Base-by-base conservation (phyloP, 2,888 invertebrate genomes). In the Fragum sueziense region DNA sequence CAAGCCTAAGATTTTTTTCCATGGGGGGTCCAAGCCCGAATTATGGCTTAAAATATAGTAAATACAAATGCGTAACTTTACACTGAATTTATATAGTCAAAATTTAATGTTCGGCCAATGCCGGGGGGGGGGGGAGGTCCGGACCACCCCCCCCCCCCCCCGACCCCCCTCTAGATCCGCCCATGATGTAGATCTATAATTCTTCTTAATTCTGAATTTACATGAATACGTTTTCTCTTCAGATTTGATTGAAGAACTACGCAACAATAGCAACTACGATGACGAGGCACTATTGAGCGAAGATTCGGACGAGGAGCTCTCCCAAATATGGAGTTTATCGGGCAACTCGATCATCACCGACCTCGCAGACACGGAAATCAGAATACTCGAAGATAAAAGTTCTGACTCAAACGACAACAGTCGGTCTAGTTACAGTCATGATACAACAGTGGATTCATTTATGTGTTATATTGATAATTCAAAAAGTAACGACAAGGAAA, bases 231-330 rank as follows among this genome's bases (percentile, higher is more conserved):
- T 11, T 41, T 65, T 41, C n/a, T 37, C 41, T 65, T 7, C 31
- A 65, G 65, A 65, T 25, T 22, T 65, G 25, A 37, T 65, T 7
- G 41, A 65, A 22, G 33, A 62, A 62, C 62, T 62, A 3, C 33
- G 62, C 0, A 62, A 62, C 33, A 61, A 61, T 33, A 61, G 31
- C 61, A n/a, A 47, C 17, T 41, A 65, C n/a, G 37, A 37, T 1
- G 65, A 65, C 20, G 22, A 25, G 6, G 22, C 6, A 14, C 1
- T 37, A 14, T 3, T 25, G 25, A 22, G 34, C 9, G 65, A 65
- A 41, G 65, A 65, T 25, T 65, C 65, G 2, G 65, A 65, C 41
- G 65, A 65, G 22, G 65, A 65, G 27, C 65, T 65, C 0, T 37
- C 65, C 41, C 25, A 65, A 41, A 65, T 65, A 25, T 65, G 65